A percentile compares a stretch with the other conserved stretches of the same genome.
phyloP scores from a whole-genome alignment of 2,113 vertebrate species.

The Hoplias malabaricus region DNA sequence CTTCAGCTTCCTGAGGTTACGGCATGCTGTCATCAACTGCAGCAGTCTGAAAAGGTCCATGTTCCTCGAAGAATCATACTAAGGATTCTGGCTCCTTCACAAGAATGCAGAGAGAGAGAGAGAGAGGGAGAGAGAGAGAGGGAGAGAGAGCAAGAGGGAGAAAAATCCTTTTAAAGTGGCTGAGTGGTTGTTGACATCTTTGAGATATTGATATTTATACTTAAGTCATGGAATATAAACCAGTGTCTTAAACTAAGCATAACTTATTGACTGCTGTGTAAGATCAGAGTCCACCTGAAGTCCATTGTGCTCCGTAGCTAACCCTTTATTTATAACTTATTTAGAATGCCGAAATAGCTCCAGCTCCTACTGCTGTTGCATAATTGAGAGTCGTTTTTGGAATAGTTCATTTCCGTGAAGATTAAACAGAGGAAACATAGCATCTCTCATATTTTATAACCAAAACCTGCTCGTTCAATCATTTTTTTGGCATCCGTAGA shows the following conservation, averaged over 20 bases:
- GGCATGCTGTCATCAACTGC: neutral
- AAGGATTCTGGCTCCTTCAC: neutral
- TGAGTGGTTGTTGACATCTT: slow-evolving; percentile 21
- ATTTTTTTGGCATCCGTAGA: no score
- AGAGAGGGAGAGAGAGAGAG: neutral
- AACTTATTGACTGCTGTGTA: neutral
- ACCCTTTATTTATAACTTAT: neutral
- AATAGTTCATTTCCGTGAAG: neutral
- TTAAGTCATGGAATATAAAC: slow-evolving; percentile 41
- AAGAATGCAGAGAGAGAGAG: slow-evolving; percentile 10
- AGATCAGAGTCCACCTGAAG: neutral
- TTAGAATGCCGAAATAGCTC: neutral
- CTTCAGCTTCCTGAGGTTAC: neutral
- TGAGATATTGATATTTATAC: slow-evolving; percentile 43
- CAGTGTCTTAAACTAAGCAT: slow-evolving; percentile 9
- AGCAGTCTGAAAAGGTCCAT: neutral
- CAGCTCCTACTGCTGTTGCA: neutral
- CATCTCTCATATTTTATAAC: no score
- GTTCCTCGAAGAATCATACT: neutral
- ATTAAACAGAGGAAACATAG: neutral
- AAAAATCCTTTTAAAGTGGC: slow-evolving; percentile 16
- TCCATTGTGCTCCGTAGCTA: neutral
- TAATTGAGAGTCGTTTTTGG: neutral
- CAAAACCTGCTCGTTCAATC: no score
- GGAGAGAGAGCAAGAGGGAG: neutral